phyloP scores from a whole-genome alignment of 2,113 vertebrate species.

The Athene cunicularia region DNA sequence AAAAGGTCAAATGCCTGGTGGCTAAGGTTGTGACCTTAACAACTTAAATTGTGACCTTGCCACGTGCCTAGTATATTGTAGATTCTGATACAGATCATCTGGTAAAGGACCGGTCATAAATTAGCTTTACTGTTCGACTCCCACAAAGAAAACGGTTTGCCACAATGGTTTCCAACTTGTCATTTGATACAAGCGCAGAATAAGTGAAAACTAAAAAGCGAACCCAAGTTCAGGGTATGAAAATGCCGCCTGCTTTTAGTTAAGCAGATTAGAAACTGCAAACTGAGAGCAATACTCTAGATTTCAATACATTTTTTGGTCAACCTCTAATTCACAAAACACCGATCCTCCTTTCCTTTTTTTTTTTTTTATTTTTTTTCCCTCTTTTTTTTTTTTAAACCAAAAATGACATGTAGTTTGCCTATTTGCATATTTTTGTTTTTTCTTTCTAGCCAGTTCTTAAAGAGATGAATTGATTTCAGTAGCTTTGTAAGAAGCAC shows the following conservation, averaged over 20 bases:
- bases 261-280: slow-evolving; percentile 67
- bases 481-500: slow-evolving; percentile 53
- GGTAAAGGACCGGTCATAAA: slow-evolving; percentile 83
- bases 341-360: not conserved
- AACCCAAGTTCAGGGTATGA: slow-evolving; percentile 63
- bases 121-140: slow-evolving; percentile 78
- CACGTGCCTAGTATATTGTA: slow-evolving; percentile 87
- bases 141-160: slow-evolving; percentile 76
- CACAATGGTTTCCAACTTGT: slow-evolving; percentile 78
- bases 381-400: not conserved
- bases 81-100: slow-evolving; percentile 86
- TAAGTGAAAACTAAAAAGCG: slow-evolving; percentile 61
- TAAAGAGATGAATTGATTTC: slow-evolving; percentile 62
- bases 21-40: slow-evolving; percentile 90
- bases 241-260: slow-evolving; percentile 43
- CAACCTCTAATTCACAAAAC: slow-evolving; percentile 63
- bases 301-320: slow-evolving; percentile 64
- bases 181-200: slow-evolving; percentile 64
- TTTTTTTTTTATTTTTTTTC: not conserved
- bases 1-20: slow-evolving; percentile 92
- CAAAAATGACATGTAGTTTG: slow-evolving; percentile 16
- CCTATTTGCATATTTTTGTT: slow-evolving; percentile 56
- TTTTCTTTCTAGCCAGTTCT: slow-evolving; percentile 49
- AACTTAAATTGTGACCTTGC: slow-evolving; percentile 90
- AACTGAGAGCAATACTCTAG: slow-evolving; percentile 40